Conservation (phyloP, 2,797 vertebrate species). For the Typhlichthys eigenmanni region DNA sequence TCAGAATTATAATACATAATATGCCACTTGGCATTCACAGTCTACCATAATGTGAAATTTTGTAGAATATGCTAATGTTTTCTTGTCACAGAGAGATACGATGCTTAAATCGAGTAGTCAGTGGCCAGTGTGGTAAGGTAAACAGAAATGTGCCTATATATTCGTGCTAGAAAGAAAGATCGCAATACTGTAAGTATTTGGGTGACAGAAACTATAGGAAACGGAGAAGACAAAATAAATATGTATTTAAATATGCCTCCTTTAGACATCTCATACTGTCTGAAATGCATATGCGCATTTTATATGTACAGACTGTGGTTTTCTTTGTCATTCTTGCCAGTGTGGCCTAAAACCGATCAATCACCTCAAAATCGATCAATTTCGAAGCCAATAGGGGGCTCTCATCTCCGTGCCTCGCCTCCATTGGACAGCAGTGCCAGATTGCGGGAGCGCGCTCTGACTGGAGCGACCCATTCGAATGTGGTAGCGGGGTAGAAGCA, state of each 20-base stretch:
- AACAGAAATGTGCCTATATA: too few relatives aligned
- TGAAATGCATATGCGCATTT: slow-evolving; percentile 32
- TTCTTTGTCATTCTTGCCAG: slow-evolving; percentile 65
- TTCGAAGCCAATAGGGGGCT: slow-evolving; percentile 82
- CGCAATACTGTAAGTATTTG: not conserved
- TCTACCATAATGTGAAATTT: slow-evolving; percentile 8
- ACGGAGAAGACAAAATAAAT: not conserved
- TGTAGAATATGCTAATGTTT: slow-evolving; percentile 13
- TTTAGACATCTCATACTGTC: slow-evolving; percentile 27
- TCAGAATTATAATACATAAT: slow-evolving; percentile 37
- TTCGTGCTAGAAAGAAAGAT: not conserved
- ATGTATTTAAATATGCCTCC: slow-evolving; percentile 12
- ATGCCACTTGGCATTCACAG: slow-evolving; percentile 39
- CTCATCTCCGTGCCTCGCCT: slow-evolving; percentile 66
- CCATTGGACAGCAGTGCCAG: slow-evolving; percentile 82
- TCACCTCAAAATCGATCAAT: slow-evolving; percentile 86
- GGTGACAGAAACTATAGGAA: too few relatives aligned
- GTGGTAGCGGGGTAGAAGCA: slow-evolving; percentile 62
- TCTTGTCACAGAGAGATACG: not conserved
- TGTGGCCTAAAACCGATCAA: slow-evolving; percentile 84
- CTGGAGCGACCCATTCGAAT: slow-evolving; percentile 87
- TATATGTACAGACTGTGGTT: slow-evolving; percentile 29
- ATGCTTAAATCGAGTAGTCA: not conserved
- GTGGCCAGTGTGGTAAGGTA: too few relatives aligned
- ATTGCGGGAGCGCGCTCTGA: slow-evolving; percentile 75